Evolutionary conservation across 1,140 invertebrate species (phyloP).

Genomic region (Lerema accius): DNA sequence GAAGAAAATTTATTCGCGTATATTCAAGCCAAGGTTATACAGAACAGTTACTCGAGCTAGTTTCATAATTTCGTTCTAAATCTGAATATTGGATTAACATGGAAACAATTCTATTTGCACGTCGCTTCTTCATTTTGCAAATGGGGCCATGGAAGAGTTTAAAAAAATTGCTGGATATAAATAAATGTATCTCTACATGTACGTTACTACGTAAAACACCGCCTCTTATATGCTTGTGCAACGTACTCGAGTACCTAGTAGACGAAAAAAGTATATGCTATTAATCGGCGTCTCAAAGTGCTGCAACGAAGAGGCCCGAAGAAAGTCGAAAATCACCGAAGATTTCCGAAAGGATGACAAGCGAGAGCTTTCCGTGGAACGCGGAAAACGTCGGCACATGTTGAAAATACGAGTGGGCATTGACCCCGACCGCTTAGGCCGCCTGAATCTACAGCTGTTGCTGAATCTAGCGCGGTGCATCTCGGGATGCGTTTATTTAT

Average conservation of each 20-base stretch:
- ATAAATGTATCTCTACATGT: too few relatives aligned
- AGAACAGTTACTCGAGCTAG: constrained; percentile 11
- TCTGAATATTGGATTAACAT: constrained; percentile 2
- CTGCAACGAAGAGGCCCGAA: constrained; percentile 39
- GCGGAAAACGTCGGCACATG: constrained; percentile 80
- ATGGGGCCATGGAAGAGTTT: too few relatives aligned
- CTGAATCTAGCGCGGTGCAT: constrained; percentile 72
- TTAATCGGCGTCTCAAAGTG: constrained; percentile 42
- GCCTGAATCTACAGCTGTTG: constrained; percentile 75
- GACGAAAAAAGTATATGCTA: constrained; percentile 43
- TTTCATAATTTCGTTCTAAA: constrained; percentile 19
- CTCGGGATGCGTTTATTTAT: constrained; percentile 69
- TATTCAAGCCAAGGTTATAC: constrained; percentile 33
- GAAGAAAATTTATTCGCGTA: constrained; percentile 31
- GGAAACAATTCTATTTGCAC: too few relatives aligned
- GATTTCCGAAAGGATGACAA: constrained; percentile 73
- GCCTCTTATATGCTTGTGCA: neutral
- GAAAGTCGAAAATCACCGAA: constrained; percentile 62
- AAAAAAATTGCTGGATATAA: too few relatives aligned
- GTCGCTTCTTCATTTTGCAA: too few relatives aligned
- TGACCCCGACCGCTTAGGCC: constrained; percentile 75
- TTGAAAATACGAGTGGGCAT: constrained; percentile 80
- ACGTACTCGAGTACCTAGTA: constrained; percentile 21
- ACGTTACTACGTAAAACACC: too few relatives aligned
- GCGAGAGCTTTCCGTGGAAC: constrained; percentile 76